A percentile compares a stretch with the other conserved stretches of the same genome.
Evolutionary conservation across 2,797 vertebrate species (phyloP).

Genomic region (Sciurus carolinensis): DNA sequence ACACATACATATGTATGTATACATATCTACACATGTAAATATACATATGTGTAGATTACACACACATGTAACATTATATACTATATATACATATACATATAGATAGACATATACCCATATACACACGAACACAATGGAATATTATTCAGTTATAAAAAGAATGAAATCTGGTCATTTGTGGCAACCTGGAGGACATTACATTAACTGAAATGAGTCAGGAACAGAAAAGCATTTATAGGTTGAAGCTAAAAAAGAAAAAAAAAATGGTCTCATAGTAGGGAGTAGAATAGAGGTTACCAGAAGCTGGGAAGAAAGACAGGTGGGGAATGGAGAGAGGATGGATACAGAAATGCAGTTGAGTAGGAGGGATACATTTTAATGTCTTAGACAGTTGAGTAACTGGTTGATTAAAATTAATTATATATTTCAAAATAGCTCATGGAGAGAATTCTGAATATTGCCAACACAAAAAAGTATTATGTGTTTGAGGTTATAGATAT

Average conservation of each 20-base stretch:
- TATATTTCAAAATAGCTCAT: neutral
- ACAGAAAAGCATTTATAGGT: neutral
- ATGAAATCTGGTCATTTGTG: neutral
- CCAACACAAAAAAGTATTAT: too few species aligned
- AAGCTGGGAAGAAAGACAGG: too few species aligned
- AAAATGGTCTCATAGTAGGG: neutral
- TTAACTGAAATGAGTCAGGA: neutral
- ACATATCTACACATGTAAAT: too few species aligned
- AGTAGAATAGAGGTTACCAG: neutral
- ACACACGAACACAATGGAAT: neutral
- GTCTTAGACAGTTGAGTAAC: neutral
- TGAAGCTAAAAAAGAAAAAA: neutral
- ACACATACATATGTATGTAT: too few species aligned
- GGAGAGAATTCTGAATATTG: neutral
- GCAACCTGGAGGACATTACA: neutral
- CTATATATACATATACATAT: too few species aligned
- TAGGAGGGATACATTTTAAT: neutral
- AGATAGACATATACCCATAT: too few species aligned
- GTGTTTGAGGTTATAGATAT: too few species aligned
- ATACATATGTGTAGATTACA: too few species aligned
- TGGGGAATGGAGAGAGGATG: neutral
- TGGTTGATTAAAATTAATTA: neutral
- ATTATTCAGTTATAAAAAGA: neutral
- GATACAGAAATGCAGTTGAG: neutral
- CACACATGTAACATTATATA: too few species aligned